Evolutionary conservation across 2,888 invertebrate genomes (phyloP), one percentile per base, ranked within the genome.

Genomic region (Ophion ellenae): DNA sequence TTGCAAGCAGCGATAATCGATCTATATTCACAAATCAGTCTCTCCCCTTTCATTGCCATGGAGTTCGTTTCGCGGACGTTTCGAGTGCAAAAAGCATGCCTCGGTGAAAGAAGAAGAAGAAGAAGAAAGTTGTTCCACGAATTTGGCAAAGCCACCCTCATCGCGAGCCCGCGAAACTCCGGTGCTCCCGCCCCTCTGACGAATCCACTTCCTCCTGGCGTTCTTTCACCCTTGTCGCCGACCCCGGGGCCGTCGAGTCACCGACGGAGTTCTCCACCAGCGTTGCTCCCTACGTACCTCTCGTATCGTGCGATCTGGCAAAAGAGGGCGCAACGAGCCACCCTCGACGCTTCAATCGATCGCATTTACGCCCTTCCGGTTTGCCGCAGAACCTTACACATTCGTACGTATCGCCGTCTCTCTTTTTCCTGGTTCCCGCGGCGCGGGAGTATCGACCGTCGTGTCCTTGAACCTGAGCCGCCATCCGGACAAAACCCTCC

Each of bases 391-490:
- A 24, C 1, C 36, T n/a, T 32, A 59, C 40, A 59, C 40, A 53
- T 47, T 61, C 47, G 17, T 61, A 70, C 67, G 53, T 73, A 61
- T 82, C 47, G 83, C 77, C 73, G 57, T 77, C 74, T 76, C 77
- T 45, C 81, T 79, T 85, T 86, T 87, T 86, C 86, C 82, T 87
- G 83, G 85, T 83, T 86, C 61, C 84, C 86, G 53, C 53, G 86
- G 77, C 87, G 89, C 87, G 90, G 88, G 91, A 89, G 91, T 92
- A 92, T 92, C 91, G 92, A 92, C 91, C 91, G 90, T 84, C 83
- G 89, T 90, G 91, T 92, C 92, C 92, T 92, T 92, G 92, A 92
- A 92, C 92, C 92, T 92, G 92, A 90, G 89, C 89, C 84, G 88
- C 90, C 80, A 74, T 64, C 90, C 91, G 88, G 87, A 88, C 88